Conservation (phyloP, 2,888 invertebrate species). For the Drosophila crucigera region DNA sequence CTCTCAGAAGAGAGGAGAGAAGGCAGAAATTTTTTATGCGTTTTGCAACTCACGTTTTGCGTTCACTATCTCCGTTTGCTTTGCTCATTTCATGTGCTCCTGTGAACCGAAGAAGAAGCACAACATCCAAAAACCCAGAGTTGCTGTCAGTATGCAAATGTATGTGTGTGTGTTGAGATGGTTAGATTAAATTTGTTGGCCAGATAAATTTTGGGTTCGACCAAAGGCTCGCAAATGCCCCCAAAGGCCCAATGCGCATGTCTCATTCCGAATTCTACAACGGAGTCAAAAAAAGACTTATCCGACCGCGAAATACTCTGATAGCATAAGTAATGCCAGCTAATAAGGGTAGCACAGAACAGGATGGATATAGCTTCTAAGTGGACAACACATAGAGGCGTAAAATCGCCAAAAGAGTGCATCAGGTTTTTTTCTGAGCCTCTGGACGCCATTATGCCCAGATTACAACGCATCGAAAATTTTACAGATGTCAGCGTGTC, state of each 20-base stretch:
- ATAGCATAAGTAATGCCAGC: background rate
- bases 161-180: background rate
- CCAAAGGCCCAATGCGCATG: background rate
- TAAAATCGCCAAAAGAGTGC: no score
- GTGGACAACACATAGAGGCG: no score
- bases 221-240: background rate
- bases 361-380: background rate
- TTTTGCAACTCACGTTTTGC: background rate
- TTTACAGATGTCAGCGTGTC: no score
- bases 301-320: background rate
- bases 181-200: background rate
- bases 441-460: no score
- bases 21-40: background rate
- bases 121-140: background rate
- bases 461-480: no score
- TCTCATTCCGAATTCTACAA: background rate
- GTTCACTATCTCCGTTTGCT: background rate
- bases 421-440: no score
- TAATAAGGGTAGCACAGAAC: background rate
- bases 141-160: background rate
- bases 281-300: background rate
- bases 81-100: background rate
- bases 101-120: background rate
- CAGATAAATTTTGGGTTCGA: background rate
- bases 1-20: background rate